Evolutionary conservation across 2,797 vertebrate species (phyloP), one percentile per base, ranked within the genome.

Genomic region (Pogonophryne albipinna): DNA sequence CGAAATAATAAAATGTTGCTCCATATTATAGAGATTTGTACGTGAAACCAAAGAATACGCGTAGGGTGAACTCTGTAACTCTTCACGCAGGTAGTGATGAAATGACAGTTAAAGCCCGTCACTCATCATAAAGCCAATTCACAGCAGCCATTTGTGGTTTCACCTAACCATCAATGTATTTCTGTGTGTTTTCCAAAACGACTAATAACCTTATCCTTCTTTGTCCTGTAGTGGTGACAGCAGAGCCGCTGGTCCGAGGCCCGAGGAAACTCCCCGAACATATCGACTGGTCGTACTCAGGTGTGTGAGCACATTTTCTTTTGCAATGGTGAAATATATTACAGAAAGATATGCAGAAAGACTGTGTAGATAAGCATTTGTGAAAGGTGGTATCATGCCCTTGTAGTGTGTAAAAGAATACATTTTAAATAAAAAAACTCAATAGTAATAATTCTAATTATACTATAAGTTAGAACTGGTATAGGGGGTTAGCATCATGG

Each of bases 211-310:
- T 44, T 77, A 10, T 79, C 10, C 7, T 53, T 72, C 31, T 81
- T 7, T 78, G 31, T 17, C 19, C 59, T 75, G 47, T 59, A 94
- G 92, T 88, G 60, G 81, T 80, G 49, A 79, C 90, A 38, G 87
- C 81, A 10, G 91, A 87, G 60, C 84, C 85, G 19, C 71, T 91
- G 83, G 71, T 87, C 71, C 87, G 91, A 78, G 89, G 88, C 13
- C 88, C 94, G 83, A 92, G 94, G 83, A 98, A 96, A 91, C 88
- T 96, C 89, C 91, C 94, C 0, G 97, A 98, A 88, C 96, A 97
- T 45, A 93, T 97, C 55, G 96, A 97, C 76, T 99, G 98, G 98
- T 99, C 98, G 12, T 99, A 99, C 65, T 94, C 97, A 95, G 98
- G 98, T 99, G 93, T 90, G 23, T 41, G 23, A 50, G 23, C 14